Conservation (phyloP, 2,113 vertebrate genomes). For the Clinocottus analis region DNA sequence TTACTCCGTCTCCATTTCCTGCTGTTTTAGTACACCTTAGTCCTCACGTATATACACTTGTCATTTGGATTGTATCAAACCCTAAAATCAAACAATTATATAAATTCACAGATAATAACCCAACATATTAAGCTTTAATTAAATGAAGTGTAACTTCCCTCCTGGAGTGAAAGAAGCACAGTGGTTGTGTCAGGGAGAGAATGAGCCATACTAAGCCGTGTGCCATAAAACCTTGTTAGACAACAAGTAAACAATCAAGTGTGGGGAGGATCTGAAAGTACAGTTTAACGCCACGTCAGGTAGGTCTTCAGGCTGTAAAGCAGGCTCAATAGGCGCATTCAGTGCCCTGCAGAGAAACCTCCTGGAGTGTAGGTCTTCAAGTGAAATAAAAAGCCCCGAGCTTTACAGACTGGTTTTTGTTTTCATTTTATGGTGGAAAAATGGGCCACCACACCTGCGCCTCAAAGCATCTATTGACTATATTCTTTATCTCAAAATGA, state of each 20-base stretch:
- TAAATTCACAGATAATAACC: not conserved
- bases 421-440: constrained; percentile 61
- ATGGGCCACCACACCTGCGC: constrained; percentile 64
- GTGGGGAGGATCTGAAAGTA: constrained; percentile 56
- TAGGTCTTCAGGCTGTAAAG: constrained; percentile 67
- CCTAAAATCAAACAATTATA: not conserved
- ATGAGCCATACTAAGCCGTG: constrained; percentile 46
- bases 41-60: not conserved
- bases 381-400: constrained; percentile 39
- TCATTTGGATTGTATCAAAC: not conserved
- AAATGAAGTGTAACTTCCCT: not conserved
- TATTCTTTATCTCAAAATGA: constrained; percentile 22
- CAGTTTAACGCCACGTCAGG: constrained; percentile 71
- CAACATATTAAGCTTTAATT: not conserved
- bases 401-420: constrained; percentile 54
- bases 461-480: constrained; percentile 29
- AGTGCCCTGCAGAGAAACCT: constrained; percentile 57
- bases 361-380: constrained; percentile 59
- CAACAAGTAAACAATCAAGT: constrained; percentile 75
- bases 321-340: constrained; percentile 61
- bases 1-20: not conserved
- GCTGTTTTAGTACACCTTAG: not conserved
- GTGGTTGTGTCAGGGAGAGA: constrained; percentile 31
- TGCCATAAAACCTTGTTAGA: constrained; percentile 68
- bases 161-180: not conserved